A percentile compares a stretch with the other conserved stretches of the same genome.
Conservation (phyloP, 2,113 vertebrate species). For the Vireo altiloquus region DNA sequence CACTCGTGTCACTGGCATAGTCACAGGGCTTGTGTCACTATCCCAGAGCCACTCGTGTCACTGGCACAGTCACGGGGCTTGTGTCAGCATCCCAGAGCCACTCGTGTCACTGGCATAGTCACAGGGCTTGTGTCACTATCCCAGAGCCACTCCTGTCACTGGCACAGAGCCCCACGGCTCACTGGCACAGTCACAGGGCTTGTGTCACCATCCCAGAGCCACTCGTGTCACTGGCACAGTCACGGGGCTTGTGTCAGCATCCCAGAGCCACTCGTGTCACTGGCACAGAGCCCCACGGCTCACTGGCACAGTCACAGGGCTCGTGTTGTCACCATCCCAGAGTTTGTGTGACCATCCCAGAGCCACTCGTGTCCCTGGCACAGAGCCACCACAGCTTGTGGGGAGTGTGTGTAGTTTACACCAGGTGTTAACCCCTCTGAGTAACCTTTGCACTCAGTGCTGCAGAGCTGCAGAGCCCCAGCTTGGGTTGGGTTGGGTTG, state of each 20-base stretch:
- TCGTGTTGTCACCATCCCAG: too few species aligned
- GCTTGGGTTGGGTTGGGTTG: background rate
- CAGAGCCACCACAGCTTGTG: fast-evolving
- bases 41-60: too few species aligned
- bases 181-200: background rate
- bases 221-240: background rate
- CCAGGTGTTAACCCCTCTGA: background rate
- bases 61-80: background rate
- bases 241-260: background rate
- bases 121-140: background rate
- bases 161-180: fast-evolving
- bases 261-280: background rate
- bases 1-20: too few species aligned
- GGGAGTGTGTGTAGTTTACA: background rate
- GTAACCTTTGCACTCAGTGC: background rate
- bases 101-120: background rate
- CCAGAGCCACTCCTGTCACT: background rate
- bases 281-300: background rate
- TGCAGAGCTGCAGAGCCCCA: background rate
- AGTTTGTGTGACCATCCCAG: too few species aligned
- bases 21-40: too few species aligned
- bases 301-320: too few species aligned
- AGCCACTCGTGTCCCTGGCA: background rate
- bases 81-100: fast-evolving
- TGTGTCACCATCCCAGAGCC: background rate